Conservation (phyloP, 2,113 vertebrate genomes). For the Phycodurus eques region DNA sequence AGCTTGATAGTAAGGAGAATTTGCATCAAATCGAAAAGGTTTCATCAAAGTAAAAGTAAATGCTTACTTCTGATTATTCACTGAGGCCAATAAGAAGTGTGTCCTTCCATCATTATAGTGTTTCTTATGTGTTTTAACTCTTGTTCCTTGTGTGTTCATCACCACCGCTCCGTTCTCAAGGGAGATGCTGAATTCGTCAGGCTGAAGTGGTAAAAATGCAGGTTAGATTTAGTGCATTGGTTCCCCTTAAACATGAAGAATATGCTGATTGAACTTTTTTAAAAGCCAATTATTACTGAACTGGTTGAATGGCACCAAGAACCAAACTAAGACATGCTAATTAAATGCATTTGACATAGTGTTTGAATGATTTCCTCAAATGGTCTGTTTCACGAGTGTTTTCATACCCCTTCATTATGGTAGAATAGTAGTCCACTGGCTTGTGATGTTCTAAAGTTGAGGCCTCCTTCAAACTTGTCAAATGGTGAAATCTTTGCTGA, state of each 20-base stretch:
- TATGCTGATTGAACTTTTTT: not conserved
- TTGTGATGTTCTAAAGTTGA: conserved; percentile 88
- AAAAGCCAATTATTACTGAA: not conserved
- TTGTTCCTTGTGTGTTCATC: conserved; percentile 80
- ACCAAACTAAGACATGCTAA: not conserved
- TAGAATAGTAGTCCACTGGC: conserved; percentile 88
- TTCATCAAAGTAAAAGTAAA: not conserved
- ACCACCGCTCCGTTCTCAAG: conserved; percentile 89
- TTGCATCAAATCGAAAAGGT: not conserved
- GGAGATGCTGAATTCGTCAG: conserved; percentile 84
- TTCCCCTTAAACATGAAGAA: not conserved
- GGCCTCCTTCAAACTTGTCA: conserved; percentile 86
- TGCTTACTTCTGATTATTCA: conserved; percentile 82
- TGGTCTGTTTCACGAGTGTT: not conserved
- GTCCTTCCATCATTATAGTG: conserved; percentile 85
- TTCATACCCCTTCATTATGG: conserved; percentile 79
- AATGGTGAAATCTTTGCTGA: conserved; percentile 84
- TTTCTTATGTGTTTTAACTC: conserved; percentile 80
- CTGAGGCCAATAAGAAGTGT: conserved; percentile 84
- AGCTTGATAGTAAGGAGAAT: not conserved
- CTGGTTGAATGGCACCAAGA: not conserved
- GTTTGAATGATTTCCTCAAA: not conserved
- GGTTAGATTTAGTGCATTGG: too few species aligned
- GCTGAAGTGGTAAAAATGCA: conserved; percentile 60
- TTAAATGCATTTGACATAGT: not conserved